Percentiles rank a stretch among this genome's conserved stretches.
Conservation (phyloP, 1,140 invertebrate species). For the Pseudoatta argentina region DNA sequence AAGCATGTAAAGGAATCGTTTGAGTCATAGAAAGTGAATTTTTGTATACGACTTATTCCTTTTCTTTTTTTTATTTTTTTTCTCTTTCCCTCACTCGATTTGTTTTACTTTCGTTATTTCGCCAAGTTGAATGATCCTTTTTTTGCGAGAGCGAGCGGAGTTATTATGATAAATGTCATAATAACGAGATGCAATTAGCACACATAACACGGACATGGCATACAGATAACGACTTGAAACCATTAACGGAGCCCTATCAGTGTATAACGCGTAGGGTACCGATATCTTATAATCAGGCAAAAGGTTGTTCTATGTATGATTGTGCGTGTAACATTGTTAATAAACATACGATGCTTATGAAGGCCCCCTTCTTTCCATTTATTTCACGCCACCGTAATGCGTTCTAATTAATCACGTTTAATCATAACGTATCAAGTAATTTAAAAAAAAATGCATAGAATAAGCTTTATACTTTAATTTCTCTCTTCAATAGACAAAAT, state of each 20-base stretch:
- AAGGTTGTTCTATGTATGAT: slow-evolving; percentile 85
- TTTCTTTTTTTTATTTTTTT: slow-evolving; percentile 21
- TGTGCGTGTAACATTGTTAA: slow-evolving; percentile 86
- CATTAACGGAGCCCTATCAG: slow-evolving; percentile 78
- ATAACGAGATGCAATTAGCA: slow-evolving; percentile 51
- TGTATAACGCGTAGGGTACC: slow-evolving; percentile 76
- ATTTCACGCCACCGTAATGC: not conserved
- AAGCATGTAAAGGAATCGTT: slow-evolving; percentile 43
- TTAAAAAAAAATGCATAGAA: not conserved
- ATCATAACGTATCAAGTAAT: no score
- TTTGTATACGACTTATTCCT: slow-evolving; percentile 60
- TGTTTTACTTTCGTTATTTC: slow-evolving; percentile 44
- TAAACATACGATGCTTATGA: slow-evolving; percentile 85
- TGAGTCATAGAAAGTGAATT: slow-evolving; percentile 28
- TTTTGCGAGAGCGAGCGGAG: slow-evolving; percentile 41
- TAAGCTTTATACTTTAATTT: not conserved
- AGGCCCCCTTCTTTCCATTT: slow-evolving; percentile 33
- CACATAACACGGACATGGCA: slow-evolving; percentile 80
- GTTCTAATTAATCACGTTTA: not conserved
- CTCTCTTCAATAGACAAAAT: not conserved
- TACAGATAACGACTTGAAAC: slow-evolving; percentile 84
- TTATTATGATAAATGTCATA: slow-evolving; percentile 36
- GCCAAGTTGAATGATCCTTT: slow-evolving; percentile 55
- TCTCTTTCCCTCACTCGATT: slow-evolving; percentile 20
- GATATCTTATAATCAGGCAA: slow-evolving; percentile 80